Evolutionary conservation across 2,113 vertebrate species (phyloP).

Genomic region (Ciconia boyciana): DNA sequence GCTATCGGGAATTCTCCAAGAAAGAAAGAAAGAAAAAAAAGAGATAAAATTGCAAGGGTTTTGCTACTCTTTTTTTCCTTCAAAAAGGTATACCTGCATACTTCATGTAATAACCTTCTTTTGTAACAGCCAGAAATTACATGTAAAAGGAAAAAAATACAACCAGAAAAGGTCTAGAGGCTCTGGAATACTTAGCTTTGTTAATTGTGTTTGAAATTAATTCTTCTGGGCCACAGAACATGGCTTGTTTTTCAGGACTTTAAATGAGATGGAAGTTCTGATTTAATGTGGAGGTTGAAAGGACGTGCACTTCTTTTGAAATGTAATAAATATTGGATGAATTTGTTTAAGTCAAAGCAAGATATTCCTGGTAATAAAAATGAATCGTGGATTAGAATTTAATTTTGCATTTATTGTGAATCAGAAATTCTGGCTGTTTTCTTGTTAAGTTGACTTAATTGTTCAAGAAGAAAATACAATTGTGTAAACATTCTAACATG

Average conservation of each 20-base stretch:
- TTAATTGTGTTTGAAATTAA: background rate
- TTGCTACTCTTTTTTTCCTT: accelerated
- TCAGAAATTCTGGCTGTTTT: background rate
- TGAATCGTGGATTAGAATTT: accelerated
- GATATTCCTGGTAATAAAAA: background rate
- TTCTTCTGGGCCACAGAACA: accelerated
- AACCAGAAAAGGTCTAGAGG: accelerated
- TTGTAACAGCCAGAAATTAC: background rate
- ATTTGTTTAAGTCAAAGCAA: background rate
- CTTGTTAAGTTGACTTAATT: background rate
- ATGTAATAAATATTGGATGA: background rate
- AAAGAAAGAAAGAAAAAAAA: too few relatives aligned
- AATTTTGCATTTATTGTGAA: background rate
- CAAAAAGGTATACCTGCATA: accelerated
- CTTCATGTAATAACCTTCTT: accelerated
- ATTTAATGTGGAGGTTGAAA: background rate
- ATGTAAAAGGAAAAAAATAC: background rate
- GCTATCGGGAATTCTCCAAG: too few relatives aligned
- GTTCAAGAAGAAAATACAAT: background rate
- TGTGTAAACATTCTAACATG: background rate
- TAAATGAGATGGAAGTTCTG: background rate
- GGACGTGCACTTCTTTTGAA: background rate
- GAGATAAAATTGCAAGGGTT: accelerated
- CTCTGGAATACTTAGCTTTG: background rate
- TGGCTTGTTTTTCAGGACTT: background rate